phyloP scores from a whole-genome alignment of 2,888 invertebrate species.

The Watsonalla cultraria region DNA sequence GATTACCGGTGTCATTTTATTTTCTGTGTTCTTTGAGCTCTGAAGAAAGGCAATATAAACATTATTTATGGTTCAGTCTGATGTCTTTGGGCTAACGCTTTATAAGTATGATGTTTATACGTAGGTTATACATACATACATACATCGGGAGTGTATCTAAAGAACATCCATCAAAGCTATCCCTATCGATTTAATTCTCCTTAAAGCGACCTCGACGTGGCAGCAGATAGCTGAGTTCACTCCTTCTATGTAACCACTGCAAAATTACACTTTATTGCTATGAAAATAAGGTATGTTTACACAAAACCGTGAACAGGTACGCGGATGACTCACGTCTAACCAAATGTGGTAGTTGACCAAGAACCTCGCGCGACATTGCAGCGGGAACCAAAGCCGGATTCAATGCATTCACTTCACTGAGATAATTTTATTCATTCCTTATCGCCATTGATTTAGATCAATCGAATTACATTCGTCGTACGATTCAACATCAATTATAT shows the following conservation, averaged over 20 bases:
- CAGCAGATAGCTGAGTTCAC: constrained; percentile 28
- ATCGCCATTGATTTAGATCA: background rate
- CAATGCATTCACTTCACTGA: constrained; percentile 1
- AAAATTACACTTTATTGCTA: constrained; percentile 1
- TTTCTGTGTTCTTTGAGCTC: too few species aligned
- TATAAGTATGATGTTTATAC: too few species aligned
- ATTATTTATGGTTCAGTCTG: too few species aligned
- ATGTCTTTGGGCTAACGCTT: too few species aligned
- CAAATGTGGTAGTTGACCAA: constrained; percentile 51
- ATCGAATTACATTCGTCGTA: background rate
- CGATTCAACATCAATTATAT: background rate
- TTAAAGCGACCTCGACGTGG: constrained; percentile 37
- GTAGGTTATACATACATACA: too few species aligned
- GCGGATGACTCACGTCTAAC: constrained; percentile 47
- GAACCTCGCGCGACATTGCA: constrained; percentile 28
- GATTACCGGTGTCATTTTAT: too few species aligned
- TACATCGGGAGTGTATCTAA: constrained; percentile 7
- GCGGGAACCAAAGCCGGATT: constrained; percentile 38
- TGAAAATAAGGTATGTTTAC: background rate
- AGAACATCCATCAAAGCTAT: constrained; percentile 24
- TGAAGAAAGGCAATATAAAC: too few species aligned
- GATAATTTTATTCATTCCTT: background rate
- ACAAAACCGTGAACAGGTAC: constrained; percentile 11
- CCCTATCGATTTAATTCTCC: constrained; percentile 31
- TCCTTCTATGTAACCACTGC: constrained; percentile 16